Base-by-base conservation (phyloP, 2,113 vertebrate genomes). In the Okapia johnstoni region DNA sequence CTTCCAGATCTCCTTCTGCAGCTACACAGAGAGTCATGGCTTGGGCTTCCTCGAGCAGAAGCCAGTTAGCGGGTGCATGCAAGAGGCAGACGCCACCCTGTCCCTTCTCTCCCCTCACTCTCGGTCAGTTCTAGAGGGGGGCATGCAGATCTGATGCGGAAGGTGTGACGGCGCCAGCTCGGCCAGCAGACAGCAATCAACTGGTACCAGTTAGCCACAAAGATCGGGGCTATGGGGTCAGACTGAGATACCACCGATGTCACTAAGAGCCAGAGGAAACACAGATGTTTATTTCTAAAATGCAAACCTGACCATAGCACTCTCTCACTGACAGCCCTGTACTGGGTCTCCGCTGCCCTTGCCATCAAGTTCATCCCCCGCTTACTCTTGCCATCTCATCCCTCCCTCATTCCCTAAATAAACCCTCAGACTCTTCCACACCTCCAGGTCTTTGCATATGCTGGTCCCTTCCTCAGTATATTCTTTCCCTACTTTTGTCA, bases 1-100 rank as follows among this genome's bases (percentile, higher is more conserved):
- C 70, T 40, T 88, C 81, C 96, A 85, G 77, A 23, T 61, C 76
- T 94, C 94, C 28, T 30, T 57, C 48, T 58, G 86, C 43, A 83
- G 90, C 76, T 25, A 36, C 73, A 23, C 2, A 1, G 12, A n/a
- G 63, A 60, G 60, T 10, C 25, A 10, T 5, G 54, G 40, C 63
- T 17, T 60, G 33, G 3, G 96, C 73, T 0, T n/a, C 92, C 21
- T 0, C 2, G 12, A 40, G 54, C 77, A 28, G 40, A 8, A 80
- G 57, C 55, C 43, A 43, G 46, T 25, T 25, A 55, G 57, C 11
- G 4, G 6, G 36, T 43, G 66, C 8, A 6, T 0, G 12, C 19
- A 7, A 36, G 52, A 1, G 6, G 50, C 43, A 7, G 36, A 14
- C 12, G 0, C 30, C 61, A 15, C 15, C n/a, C 3, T 23, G 3